Evolutionary conservation across 2,797 vertebrate genomes (phyloP).

Genomic region (Gadopsis bispinosus): DNA sequence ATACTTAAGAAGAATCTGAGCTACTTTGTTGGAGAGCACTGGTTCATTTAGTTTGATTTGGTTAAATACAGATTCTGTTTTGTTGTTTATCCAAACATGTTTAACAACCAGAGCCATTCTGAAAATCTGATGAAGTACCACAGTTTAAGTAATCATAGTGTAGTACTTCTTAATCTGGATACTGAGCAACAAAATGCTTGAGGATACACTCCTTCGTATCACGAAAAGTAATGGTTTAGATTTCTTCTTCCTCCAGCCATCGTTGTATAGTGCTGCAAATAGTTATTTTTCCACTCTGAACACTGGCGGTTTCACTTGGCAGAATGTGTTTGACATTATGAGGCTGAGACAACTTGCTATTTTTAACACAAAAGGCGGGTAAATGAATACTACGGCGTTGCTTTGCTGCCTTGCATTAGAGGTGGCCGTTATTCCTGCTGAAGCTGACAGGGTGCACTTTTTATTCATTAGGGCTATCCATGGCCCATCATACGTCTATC

Average conservation of each 20-base stretch:
- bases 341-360: slow-evolving; percentile 29
- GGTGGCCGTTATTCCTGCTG: background rate
- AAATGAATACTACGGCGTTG: background rate
- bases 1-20: background rate
- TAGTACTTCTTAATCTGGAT: background rate
- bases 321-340: slow-evolving; percentile 35
- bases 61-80: background rate
- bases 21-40: background rate
- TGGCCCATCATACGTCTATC: background rate
- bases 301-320: slow-evolving; percentile 17
- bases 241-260: background rate
- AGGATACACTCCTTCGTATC: background rate
- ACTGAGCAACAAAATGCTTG: background rate
- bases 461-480: slow-evolving; percentile 7
- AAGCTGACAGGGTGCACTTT: slow-evolving; percentile 12
- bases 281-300: slow-evolving; percentile 26
- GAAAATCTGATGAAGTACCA: background rate
- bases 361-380: slow-evolving; percentile 42
- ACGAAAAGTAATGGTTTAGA: background rate
- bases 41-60: slow-evolving; percentile 5
- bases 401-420: slow-evolving; percentile 8
- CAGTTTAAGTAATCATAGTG: background rate
- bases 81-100: background rate
- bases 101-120: background rate
- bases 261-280: background rate